Evolutionary conservation across 2,888 invertebrate genomes (phyloP).

Genomic region (Pocota personata): DNA sequence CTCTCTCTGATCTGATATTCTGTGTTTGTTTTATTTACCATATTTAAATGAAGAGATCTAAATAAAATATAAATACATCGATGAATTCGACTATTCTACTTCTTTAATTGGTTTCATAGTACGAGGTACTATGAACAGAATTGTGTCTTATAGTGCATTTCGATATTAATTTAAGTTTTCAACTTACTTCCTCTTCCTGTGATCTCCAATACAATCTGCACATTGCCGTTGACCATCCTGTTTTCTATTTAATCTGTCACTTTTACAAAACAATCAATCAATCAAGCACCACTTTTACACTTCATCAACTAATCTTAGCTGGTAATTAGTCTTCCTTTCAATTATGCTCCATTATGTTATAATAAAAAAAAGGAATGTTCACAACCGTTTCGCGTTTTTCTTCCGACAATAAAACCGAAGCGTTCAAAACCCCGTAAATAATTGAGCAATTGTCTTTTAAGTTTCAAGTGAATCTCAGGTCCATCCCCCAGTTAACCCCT

Average conservation of each 20-base stretch:
- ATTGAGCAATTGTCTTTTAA: constrained; percentile 43
- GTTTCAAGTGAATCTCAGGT: constrained; percentile 3
- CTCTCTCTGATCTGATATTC: too few species aligned
- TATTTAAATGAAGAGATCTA: too few species aligned
- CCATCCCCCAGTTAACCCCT: not conserved
- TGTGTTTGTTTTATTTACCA: too few species aligned
- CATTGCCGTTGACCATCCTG: constrained; percentile 3
- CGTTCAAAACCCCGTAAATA: constrained; percentile 47
- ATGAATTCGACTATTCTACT: too few species aligned
- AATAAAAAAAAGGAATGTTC: not conserved
- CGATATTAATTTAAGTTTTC: too few species aligned
- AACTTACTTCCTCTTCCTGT: constrained; percentile 25
- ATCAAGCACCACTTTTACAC: not conserved
- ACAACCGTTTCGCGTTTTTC: not conserved
- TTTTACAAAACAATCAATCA: not conserved
- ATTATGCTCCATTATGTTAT: not conserved
- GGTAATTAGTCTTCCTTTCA: not conserved
- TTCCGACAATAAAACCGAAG: constrained; percentile 37
- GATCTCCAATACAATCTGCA: constrained; percentile 32
- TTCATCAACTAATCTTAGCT: not conserved
- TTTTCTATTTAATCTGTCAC: not conserved
- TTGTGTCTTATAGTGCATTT: too few species aligned
- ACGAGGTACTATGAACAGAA: too few species aligned
- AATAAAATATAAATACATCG: too few species aligned
- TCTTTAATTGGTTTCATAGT: too few species aligned